Percentiles rank a stretch among this genome's conserved stretches.
Evolutionary conservation across 1,140 invertebrate genomes (phyloP).

Genomic region (Drosophila carrolli): DNA sequence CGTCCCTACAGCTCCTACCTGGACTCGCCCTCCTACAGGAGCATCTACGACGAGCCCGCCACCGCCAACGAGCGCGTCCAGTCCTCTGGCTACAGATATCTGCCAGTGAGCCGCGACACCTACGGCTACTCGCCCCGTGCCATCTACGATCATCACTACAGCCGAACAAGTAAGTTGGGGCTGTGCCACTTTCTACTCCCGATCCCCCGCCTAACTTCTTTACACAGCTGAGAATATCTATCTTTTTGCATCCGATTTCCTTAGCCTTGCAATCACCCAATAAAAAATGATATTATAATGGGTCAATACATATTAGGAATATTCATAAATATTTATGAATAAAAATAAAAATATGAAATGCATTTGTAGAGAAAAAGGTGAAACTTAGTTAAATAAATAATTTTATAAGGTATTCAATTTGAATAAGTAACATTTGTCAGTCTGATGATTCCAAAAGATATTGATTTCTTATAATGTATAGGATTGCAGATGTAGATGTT

Average conservation of each 20-base stretch:
- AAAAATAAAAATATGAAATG: not conserved
- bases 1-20: constrained; percentile 86
- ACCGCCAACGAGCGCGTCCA: constrained; percentile 92
- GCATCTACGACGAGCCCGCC: constrained; percentile 93
- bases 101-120: constrained; percentile 93
- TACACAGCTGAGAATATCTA: constrained; percentile 13
- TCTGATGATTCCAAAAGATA: too few relatives aligned
- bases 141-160: constrained; percentile 94
- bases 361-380: too few relatives aligned
- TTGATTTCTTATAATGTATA: too few relatives aligned
- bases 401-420: not conserved
- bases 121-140: constrained; percentile 94
- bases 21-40: constrained; percentile 88
- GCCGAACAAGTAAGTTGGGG: constrained; percentile 91
- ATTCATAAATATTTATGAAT: not conserved
- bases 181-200: not conserved
- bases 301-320: not conserved
- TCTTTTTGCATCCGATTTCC: not conserved
- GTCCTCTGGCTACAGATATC: constrained; percentile 94
- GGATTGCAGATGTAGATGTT: too few relatives aligned
- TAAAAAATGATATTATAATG: not conserved
- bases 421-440: too few relatives aligned
- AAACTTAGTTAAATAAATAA: not conserved
- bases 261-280: constrained; percentile 11
- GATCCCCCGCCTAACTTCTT: constrained; percentile 36